phyloP scores from a whole-genome alignment of 2,888 invertebrate genomes.

The Melieria omissa region DNA sequence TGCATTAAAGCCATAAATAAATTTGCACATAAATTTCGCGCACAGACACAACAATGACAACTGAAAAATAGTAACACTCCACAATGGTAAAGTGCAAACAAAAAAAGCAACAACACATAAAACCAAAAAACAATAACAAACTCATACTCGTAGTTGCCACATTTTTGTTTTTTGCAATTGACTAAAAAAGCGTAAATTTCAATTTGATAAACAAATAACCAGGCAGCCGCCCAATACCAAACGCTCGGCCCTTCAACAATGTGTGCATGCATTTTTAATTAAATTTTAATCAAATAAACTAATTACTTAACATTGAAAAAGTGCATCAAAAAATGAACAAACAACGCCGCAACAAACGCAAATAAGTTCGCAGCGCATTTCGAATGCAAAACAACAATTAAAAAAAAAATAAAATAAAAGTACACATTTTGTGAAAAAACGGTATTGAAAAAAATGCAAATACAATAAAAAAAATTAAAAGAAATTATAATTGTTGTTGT shows the following conservation, averaged over 20 bases:
- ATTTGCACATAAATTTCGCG: slow-evolving; percentile 21
- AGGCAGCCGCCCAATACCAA: background rate
- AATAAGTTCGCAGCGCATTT: slow-evolving; percentile 12
- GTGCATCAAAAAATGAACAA: background rate
- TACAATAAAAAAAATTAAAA: background rate
- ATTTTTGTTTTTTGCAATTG: slow-evolving; percentile 2
- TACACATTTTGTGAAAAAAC: too few species aligned
- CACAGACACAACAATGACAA: background rate
- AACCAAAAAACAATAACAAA: background rate
- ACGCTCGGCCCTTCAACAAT: background rate
- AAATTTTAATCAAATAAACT: slow-evolving; percentile 29
- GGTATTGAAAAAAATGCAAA: too few species aligned
- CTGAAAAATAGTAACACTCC: background rate
- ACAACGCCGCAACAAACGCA: slow-evolving; percentile 12
- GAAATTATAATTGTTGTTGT: background rate
- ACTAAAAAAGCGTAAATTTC: slow-evolving; percentile 6
- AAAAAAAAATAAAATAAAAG: slow-evolving; percentile 1
- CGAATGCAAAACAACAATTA: slow-evolving; percentile 3
- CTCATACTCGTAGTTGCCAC: background rate
- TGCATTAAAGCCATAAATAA: slow-evolving; percentile 54
- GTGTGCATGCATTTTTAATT: slow-evolving; percentile 17
- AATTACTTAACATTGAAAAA: slow-evolving; percentile 6
- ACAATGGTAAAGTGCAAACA: background rate
- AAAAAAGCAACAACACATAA: background rate
- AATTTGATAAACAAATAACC: background rate